These are phyloP conservation scores for Cephus cinctus DNA, from an alignment of 1,140 invertebrate genomes.

Conservation along the genomic window DNA sequence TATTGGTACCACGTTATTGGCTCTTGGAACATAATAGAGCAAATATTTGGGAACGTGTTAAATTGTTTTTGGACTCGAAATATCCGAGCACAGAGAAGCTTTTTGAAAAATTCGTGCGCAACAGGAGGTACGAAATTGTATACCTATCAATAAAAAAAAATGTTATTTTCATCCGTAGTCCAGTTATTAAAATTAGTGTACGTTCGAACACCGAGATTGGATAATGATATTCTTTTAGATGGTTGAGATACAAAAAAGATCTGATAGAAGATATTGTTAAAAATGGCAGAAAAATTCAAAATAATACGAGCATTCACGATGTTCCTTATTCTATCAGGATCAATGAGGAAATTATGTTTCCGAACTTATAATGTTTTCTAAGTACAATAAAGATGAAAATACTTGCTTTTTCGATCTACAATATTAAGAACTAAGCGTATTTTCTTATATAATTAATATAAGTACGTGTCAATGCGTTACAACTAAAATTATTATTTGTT, in stretches of 20 bases:
- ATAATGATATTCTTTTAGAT: slow-evolving; percentile 35
- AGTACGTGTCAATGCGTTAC: too few species aligned
- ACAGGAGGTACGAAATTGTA: slow-evolving; percentile 41
- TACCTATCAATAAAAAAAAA: neutral
- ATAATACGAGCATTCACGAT: slow-evolving; percentile 59
- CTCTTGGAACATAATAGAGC: slow-evolving; percentile 61
- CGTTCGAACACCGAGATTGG: neutral
- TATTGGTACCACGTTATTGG: slow-evolving; percentile 64
- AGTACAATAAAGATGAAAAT: too few species aligned
- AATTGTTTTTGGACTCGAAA: slow-evolving; percentile 60
- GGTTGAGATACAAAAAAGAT: slow-evolving; percentile 57
- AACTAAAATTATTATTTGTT: neutral
- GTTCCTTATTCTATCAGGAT: slow-evolving; percentile 61
- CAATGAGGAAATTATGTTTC: slow-evolving; percentile 51
- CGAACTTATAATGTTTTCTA: too few species aligned
- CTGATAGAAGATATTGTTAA: slow-evolving; percentile 52
- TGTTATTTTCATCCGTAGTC: neutral
- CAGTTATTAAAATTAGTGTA: neutral
- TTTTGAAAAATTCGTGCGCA: slow-evolving; percentile 56
- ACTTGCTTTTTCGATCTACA: too few species aligned
- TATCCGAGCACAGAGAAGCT: slow-evolving; percentile 60
- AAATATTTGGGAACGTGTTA: slow-evolving; percentile 64
- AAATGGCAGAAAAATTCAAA: slow-evolving; percentile 47
- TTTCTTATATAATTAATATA: too few species aligned
- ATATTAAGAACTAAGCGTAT: too few species aligned